Conservation (phyloP, 2,888 invertebrate species). For the Platerodrilus igneus region DNA sequence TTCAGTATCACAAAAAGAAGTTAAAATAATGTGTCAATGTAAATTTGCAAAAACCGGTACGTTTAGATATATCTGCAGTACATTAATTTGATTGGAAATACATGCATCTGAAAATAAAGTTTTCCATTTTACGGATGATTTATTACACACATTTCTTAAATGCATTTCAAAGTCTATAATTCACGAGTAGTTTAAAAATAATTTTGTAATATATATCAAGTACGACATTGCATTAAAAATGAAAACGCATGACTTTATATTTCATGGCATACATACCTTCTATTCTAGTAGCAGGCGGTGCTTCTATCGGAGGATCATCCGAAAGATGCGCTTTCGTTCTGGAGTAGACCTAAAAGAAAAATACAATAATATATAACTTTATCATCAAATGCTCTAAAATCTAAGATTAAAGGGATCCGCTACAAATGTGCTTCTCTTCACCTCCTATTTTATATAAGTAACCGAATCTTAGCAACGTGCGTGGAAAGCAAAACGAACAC, state of each 20-base stretch:
- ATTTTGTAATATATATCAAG: too few relatives aligned
- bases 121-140: too few relatives aligned
- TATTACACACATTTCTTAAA: too few relatives aligned
- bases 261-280: constrained; percentile 37
- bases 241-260: constrained; percentile 30
- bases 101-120: too few relatives aligned
- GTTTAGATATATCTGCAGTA: too few relatives aligned
- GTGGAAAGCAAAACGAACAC: constrained; percentile 23
- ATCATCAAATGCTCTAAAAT: too few relatives aligned
- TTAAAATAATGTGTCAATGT: too few relatives aligned
- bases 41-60: too few relatives aligned
- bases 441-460: constrained; percentile 24
- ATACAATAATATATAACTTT: constrained; percentile 11
- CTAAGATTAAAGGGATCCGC: constrained; percentile 21
- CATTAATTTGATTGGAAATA: too few relatives aligned
- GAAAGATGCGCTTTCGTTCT: constrained; percentile 32
- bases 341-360: constrained; percentile 37
- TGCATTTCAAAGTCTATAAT: too few relatives aligned
- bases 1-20: too few relatives aligned
- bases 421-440: constrained; percentile 19
- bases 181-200: too few relatives aligned
- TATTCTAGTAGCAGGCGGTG: constrained; percentile 37
- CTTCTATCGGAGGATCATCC: constrained; percentile 36
- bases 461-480: constrained; percentile 31
- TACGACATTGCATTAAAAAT: constrained; percentile 34